Base-by-base conservation (phyloP, 2,113 vertebrate genomes). In the Pagrus major region DNA sequence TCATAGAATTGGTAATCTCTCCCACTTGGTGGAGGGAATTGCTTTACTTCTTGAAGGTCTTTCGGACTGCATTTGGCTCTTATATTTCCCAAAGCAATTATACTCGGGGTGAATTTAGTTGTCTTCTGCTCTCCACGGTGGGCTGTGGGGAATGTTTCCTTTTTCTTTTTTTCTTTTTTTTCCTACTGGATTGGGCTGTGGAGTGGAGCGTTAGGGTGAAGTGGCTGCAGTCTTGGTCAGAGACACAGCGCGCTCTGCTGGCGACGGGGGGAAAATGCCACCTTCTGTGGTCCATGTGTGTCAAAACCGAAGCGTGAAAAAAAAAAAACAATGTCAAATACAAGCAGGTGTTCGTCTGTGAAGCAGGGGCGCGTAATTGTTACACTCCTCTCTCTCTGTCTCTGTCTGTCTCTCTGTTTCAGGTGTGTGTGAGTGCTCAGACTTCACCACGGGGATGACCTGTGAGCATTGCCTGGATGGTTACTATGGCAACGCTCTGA, bases 381-480 rank as follows among this genome's bases (percentile, higher is more conserved):
- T 55, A 5, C 49, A 3, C 23, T 76, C 51, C 47, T 58, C 71
- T 89, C 25, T 81, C 46, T 69, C n/a, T n/a, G n/a, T n/a, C 25
- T 81, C 46, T 69, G 55, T 90, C n/a, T n/a, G n/a, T n/a, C n/a
- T n/a, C 25, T 81, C 46, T 69, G 55, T 90, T 88, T 37, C 93
- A 99, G 98, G 98, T 72, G 91, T 86, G 66, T 99, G 98, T 63
- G 91, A 63, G 31, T 99, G 98, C 37, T 79, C 77, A 29, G 94
- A 97, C 93, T 96, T 97, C 46, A 99, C 97, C 0, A 91, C 94
- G 1, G 98, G 98, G 5, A 85, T 68, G 0, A 94, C 93, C 93
- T 99, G 97, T 1, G 96, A 98, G 88, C 95, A 84, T 71, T 99
- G 98, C 90, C 81, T 90, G 82, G 91, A 94, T 0, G 96, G 98